Base-by-base conservation (phyloP, 2,888 invertebrate genomes). In the Spialia ferax region DNA sequence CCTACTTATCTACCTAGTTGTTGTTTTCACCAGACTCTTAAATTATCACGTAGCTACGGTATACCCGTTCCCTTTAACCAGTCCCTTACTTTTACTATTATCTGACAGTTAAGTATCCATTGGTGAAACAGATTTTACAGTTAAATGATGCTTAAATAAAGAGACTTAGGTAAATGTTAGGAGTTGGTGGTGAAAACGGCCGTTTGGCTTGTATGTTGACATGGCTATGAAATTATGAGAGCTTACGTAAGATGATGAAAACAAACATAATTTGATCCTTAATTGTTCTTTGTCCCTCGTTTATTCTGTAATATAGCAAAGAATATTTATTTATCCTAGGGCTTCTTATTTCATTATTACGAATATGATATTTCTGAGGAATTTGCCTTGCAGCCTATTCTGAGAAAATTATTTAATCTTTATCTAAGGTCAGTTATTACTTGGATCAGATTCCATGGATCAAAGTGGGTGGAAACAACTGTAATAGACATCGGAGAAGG, bases 261-360 rank as follows among this genome's bases (percentile, higher is more conserved):
- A 50, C 13, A 50, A 50, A 22, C 22, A 11, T 50, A 50, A 50
- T 50, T 20, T 22, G 11, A 50, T 13, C 20, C 22, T 11, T 20
- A 50, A 50, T 50, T 22, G 50, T 15, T 50, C 4, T 1, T 48
- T 11, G 11, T 3, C 22, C 20, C 6, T 10, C 50, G 15, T 11
- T 50, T 50, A 11, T 22, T 5, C 15, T 22, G 22, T 50, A 22
- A 50, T 22, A 50, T 13, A 22, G 23, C 22, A n/a, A 22, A 22
- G 13, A 5, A 48, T 7, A n/a, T 20, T 48, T 20, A 23, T 13
- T 23, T 5, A 6, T n/a, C 8, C 6, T 23, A 22, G 23, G 22
- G 50, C 13, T 50, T 50, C 50, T 7, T n/a, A 50, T 50, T 50
- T 23, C 50, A 7, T 50, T 22, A 50, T 22, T 22, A 23, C 50